Evolutionary conservation across 2,888 invertebrate genomes (phyloP).

Genomic region (Aricia artaxerxes): DNA sequence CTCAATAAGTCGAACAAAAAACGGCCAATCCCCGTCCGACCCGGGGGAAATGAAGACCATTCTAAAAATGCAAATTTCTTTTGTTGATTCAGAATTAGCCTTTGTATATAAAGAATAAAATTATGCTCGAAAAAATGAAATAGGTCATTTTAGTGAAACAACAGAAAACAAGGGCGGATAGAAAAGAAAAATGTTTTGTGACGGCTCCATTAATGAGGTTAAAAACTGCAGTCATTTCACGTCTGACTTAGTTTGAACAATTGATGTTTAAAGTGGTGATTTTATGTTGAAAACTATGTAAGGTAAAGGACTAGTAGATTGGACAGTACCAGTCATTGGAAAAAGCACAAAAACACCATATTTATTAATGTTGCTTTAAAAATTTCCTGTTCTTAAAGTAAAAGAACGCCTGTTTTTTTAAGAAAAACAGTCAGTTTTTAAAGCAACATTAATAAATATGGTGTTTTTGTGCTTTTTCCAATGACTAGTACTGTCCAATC

Average conservation of each 20-base stretch:
- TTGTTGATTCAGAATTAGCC: conserved; percentile 41
- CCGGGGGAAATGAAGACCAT: conserved; percentile 46
- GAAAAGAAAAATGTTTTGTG: conserved; percentile 21
- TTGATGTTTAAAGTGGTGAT: not conserved
- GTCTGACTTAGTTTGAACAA: not conserved
- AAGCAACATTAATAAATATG: too few species aligned
- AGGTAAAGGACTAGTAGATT: too few species aligned
- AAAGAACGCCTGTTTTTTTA: too few species aligned
- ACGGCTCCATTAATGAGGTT: conserved; percentile 14
- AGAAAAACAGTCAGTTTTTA: too few species aligned
- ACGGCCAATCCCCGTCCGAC: conserved; percentile 49
- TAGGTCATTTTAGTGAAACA: conserved; percentile 3
- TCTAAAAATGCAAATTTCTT: conserved; percentile 47
- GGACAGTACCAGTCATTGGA: too few species aligned
- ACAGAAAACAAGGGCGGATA: conserved; percentile 2
- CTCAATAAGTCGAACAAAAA: conserved; percentile 48
- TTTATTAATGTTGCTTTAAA: too few species aligned
- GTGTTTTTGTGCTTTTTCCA: too few species aligned
- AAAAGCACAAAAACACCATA: too few species aligned
- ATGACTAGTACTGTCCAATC: too few species aligned
- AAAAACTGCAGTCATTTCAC: not conserved
- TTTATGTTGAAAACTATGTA: not conserved
- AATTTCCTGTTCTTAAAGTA: too few species aligned
- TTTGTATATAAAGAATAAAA: conserved; percentile 40
- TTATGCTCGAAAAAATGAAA: conserved; percentile 38